Conservation (phyloP, 2,113 vertebrate genomes). For the Urocynchramus pylzowi region DNA sequence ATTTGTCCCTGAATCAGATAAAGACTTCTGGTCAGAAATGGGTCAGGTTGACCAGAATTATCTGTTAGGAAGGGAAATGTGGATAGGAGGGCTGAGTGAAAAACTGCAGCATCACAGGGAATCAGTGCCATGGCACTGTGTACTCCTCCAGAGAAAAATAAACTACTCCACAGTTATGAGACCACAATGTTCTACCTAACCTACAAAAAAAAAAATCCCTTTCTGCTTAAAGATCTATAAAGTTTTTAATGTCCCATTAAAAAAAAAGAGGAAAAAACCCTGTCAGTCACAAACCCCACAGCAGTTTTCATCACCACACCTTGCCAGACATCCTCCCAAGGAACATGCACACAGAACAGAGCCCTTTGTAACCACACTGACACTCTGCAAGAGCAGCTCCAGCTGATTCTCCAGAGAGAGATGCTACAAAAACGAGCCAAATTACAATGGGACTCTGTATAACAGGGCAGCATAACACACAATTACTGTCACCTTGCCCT, state of each 20-base stretch:
- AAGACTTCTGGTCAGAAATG: not conserved
- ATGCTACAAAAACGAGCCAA: not conserved
- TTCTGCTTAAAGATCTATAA: not conserved
- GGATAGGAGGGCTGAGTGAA: not conserved
- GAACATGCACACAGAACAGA: rapidly evolving
- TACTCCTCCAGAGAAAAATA: not conserved
- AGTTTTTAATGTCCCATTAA: not conserved
- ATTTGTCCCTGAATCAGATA: not conserved
- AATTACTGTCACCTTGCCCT: slow-evolving; percentile 29
- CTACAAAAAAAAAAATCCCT: not conserved
- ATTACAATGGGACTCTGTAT: not conserved
- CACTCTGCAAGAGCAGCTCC: not conserved
- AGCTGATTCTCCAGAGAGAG: not conserved
- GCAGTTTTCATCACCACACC: not conserved
- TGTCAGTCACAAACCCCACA: not conserved
- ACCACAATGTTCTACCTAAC: not conserved
- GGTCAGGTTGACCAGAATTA: not conserved
- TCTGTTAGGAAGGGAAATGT: not conserved
- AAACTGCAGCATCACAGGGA: not conserved
- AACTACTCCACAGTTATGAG: not conserved
- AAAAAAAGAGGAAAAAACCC: not conserved
- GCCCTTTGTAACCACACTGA: not conserved
- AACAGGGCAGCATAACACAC: not conserved
- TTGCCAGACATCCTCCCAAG: not conserved
- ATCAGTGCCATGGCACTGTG: not conserved